Percentiles rank a stretch among this genome's conserved stretches.
phyloP scores from a whole-genome alignment of 2,113 vertebrate species.

The Himantopus leucocephalus region DNA sequence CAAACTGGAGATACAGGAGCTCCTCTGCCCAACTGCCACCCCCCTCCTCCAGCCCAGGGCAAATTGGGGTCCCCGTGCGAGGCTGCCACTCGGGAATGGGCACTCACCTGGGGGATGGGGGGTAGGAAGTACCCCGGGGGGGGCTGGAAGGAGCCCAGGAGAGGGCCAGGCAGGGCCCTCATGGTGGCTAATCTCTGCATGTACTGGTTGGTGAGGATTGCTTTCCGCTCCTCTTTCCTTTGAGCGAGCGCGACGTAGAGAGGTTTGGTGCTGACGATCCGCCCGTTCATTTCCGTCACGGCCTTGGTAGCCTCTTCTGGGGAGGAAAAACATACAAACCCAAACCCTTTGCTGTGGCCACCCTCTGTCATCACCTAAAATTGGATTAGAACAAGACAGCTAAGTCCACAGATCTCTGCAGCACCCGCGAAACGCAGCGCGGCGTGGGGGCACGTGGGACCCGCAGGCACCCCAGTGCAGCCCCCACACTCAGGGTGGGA shows the following conservation, averaged over 20 bases:
- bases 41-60: not conserved
- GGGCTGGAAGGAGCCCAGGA: slow-evolving; percentile 87
- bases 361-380: slow-evolving; percentile 95
- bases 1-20: accelerated
- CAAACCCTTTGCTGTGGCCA: slow-evolving; percentile 94
- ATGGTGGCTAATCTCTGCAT: slow-evolving; percentile 89
- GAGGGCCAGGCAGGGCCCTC: slow-evolving; percentile 79
- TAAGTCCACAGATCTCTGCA: slow-evolving; percentile 16
- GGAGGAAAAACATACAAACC: slow-evolving; percentile 97
- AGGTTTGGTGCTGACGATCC: slow-evolving; percentile 93
- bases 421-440: accelerated
- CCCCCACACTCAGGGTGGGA: not conserved
- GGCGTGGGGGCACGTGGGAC: accelerated
- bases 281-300: slow-evolving; percentile 95
- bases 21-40: accelerated
- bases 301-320: slow-evolving; percentile 97
- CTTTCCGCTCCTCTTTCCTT: slow-evolving; percentile 93
- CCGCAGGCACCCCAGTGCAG: not conserved
- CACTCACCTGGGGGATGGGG: slow-evolving; percentile 85
- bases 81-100: accelerated
- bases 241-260: slow-evolving; percentile 94
- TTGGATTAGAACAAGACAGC: slow-evolving; percentile 65
- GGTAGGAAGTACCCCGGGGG: slow-evolving; percentile 85
- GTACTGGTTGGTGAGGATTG: slow-evolving; percentile 94
- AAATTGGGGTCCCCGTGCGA: accelerated